Base-by-base conservation (phyloP, 2,797 vertebrate species). In the Emys orbicularis region DNA sequence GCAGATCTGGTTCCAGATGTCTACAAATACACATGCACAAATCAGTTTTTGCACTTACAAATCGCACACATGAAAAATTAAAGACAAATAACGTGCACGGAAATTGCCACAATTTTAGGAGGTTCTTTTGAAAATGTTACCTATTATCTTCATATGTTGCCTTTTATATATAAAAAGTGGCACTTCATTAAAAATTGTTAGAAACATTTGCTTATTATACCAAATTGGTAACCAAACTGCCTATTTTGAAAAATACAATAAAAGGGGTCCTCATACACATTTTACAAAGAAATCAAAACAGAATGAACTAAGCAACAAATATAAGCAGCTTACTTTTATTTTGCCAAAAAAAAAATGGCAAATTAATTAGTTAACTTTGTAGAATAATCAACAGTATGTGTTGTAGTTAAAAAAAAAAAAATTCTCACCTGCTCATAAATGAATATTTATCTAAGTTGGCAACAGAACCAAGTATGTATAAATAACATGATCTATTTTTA, bases 341-440 rank as follows among this genome's bases (percentile, higher is more conserved):
- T 95, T 97, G 94, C 95, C 94, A 95, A 95, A 93, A 95, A 93
- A 41, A 41, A 95, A 23, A 92, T 91, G 44, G 80, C 54, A 93
- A 92, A 95, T 83, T 84, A 87, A 93, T 95, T 81, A 89, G 94
- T 93, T 91, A 95, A 82, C 91, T 93, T 97, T 93, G 88, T 82
- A 95, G 81, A 92, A 93, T 86, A 95, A 95, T 95, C 83, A 81
- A 57, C 29, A 68, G 80, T 80, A 81, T 94, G 19, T 89, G 90
- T 92, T 94, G 86, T 79, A 87, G 94, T 94, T 96, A 91, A 90
- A 68, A 54, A 77, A 11, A 37, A 16, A 18, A 47, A 47, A 9
- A 79, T 87, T 68, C 49, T 89, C 61, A 79, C 89, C 87, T 84
- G 85, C 87, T 94, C 79, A 83, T 81, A 95, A 95, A 89, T 84